Conservation (phyloP, 2,797 vertebrate species). For the Lithobates sylvaticus region DNA sequence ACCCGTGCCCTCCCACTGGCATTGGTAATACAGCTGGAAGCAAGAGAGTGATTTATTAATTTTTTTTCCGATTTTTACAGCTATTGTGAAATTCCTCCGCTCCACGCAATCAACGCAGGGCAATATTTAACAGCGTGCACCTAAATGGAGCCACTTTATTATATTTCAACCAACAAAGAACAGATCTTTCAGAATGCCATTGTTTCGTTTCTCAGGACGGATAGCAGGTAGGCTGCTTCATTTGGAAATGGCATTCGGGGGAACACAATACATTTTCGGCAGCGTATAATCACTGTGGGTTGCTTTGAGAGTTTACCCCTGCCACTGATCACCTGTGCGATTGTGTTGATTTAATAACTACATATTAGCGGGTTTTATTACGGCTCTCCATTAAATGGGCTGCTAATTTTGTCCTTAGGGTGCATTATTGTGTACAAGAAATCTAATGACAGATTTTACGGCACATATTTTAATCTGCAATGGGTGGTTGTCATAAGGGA, state of each 20-base stretch:
- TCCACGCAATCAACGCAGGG: background rate
- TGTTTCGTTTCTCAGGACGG: background rate
- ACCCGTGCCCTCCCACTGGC: background rate
- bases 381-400: background rate
- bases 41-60: constrained; percentile 7
- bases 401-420: background rate
- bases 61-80: constrained; percentile 15
- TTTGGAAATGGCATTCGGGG: background rate
- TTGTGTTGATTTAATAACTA: background rate
- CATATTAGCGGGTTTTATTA: background rate
- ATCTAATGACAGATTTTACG: background rate
- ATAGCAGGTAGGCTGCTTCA: background rate
- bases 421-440: background rate
- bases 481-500: background rate
- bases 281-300: background rate
- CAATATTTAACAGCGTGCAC: constrained; percentile 11
- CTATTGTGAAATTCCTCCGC: background rate
- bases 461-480: background rate
- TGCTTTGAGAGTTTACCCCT: background rate
- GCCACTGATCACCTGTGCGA: background rate
- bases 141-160: constrained; percentile 33
- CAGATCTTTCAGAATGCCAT: background rate
- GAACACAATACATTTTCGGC: background rate
- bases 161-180: constrained; percentile 8
- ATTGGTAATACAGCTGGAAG: constrained; percentile 2